Evolutionary conservation across 2,888 invertebrate genomes (phyloP), one percentile per base, ranked within the genome.

Genomic region (Polydrusus tereticollis): DNA sequence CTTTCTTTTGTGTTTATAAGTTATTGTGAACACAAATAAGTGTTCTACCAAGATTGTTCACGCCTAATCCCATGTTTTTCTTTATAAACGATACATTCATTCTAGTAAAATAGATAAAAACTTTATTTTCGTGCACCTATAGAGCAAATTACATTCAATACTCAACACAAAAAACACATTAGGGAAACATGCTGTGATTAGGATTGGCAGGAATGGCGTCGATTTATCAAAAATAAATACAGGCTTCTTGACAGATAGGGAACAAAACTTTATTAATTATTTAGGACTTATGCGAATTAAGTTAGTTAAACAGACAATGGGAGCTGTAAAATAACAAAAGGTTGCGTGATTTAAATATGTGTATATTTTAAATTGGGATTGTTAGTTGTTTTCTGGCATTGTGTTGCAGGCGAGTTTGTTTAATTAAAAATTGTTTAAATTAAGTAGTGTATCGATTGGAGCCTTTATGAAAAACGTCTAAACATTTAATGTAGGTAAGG

Each of bases 171-270:
- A 47, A 47, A 55, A 18, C 5, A 55, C 52, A 55, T 29, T 55
- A 55, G 2, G 52, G 29, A 29, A 55, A 18, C 52, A 55, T 55
- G 52, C 52, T 16, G 52, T 29, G 52, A 55, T 55, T 55, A 55
- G 29, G 52, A 6, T n/a, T 29, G 29, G 21, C 23, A 14, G 29
- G 29, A 26, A 55, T 55, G 16, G n/a, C 14, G 14, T 29, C 29
- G 14, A 41, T 59, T 59, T 21, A 59, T 59, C 59, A 59, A 59
- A 59, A 43, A 23, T 41, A 59, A 59, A 59, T 43, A 59, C 23
- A 59, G 43, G 14, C 38, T 29, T 55, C 29, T 55, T 29, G 52
- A 55, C 52, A 55, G 52, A 55, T 55, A 18, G 29, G 16, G 18
- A 55, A 55, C 18, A 10, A 55, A 33, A 55, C 16, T 55, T 55